Evolutionary conservation across 2,888 invertebrate species (phyloP), one percentile per base, ranked within the genome.

Genomic region (Phorcus lineatus): DNA sequence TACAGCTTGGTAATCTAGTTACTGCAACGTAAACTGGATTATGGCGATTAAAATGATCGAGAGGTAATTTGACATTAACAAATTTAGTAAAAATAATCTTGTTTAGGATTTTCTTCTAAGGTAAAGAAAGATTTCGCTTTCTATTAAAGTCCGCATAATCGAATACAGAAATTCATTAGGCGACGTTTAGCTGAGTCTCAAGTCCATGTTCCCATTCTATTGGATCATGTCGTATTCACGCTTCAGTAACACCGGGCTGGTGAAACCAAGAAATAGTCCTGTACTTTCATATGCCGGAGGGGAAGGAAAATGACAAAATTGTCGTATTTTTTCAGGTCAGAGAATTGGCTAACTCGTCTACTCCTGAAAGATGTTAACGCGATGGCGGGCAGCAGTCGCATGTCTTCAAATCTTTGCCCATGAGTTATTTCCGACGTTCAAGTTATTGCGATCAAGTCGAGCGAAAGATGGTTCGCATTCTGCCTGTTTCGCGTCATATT

Each of bases 281-380:
- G 40, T 19, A 28, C 28, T 31, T 70, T 17, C 28, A 19, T 36
- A 67, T 19, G 70, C 70, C 70, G 17, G 31, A 31, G 36, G 70
- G 36, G 17, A 36, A 31, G 31, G 19, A 36, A 70, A 70, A 70
- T 70, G 70, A 31, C 28, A 70, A 70, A 36, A 70, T 70, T 40
- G 70, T 70, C 70, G 70, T 70, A 70, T 70, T 70, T 70, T 70
- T 70, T 70, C 70, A 70, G 70, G 70, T 70, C 70, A 70, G 24
- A 36, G 40, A 70, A 31, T 36, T 70, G 70, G 36, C 70, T 40
- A 70, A 70, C 31, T 70, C 36, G 36, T 19, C 36, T 17, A 36
- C 70, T 40, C 17, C 62, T 62, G 19, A 70, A 70, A 36, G 70
- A 17, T 36, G 28, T 17, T 70, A 70, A 31, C 40, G 36, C 19